Evolutionary conservation across 2,888 invertebrate species (phyloP), one percentile per base, ranked within the genome.

Genomic region (Eilema sororculum): DNA sequence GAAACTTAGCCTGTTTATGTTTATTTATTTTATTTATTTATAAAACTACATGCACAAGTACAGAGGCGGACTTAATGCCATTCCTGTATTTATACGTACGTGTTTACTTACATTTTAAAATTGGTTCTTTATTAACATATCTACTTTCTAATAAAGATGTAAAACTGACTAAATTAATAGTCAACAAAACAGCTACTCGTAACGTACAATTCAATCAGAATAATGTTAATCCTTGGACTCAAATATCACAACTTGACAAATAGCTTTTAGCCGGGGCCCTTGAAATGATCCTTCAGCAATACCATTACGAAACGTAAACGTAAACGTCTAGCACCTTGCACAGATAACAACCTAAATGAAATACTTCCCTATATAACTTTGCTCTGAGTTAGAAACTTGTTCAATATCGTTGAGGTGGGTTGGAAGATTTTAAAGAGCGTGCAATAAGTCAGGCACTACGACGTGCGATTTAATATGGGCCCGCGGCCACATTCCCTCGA

Each of bases 401-500:
- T 79, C 83, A 86, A 87, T 87, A 87, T 79, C 78, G 76, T 76
- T 76, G 75, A 71, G 75, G 75, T 82, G 68, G 78, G 76, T 75
- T 74, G 63, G 77, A 82, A 84, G 80, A 80, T 85, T 85, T 81
- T 81, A 84, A 85, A 84, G 78, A 79, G 80, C 77, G 78, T 65
- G 85, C 85, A 81, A 86, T 88, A 87, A 79, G 74, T 78, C 67
- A 67, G 66, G 65, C 62, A 72, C 70, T 37, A 46, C 72, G 81
- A 82, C 78, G 75, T 72, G 79, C 77, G 81, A 79, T 85, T 84
- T 85, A 87, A 87, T 87, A 86, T 83, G 83, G 77, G 75, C 78
- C 73, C 73, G 75, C 67, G 75, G 75, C 69, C 68, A 73, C 77
- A 80, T 80, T 79, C 81, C 76, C 76, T 13, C 13, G 74, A 77